Percentiles rank a stretch among this genome's conserved stretches.
Conservation (phyloP, 2,888 invertebrate genomes). For the Ctenicera cuprea region DNA sequence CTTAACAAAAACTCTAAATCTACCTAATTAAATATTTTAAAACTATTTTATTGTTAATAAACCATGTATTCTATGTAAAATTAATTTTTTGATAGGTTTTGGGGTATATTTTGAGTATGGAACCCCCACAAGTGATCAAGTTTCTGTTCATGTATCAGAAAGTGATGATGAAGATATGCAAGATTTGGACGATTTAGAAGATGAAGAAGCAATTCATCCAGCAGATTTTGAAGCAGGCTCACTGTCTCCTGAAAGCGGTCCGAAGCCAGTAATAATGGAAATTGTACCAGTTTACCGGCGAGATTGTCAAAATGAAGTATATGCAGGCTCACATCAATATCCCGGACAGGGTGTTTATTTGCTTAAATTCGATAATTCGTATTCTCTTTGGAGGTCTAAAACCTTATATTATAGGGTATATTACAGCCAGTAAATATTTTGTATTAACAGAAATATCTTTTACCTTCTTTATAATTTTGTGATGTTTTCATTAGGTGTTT, state of each 20-base stretch:
- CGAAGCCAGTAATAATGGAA: constrained; percentile 82
- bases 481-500: constrained; percentile 29
- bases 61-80: neutral
- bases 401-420: constrained; percentile 99
- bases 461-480: constrained; percentile 5
- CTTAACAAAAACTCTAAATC: too few relatives aligned
- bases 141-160: constrained; percentile 97
- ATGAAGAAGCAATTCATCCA: constrained; percentile 68
- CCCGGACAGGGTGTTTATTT: constrained; percentile 98
- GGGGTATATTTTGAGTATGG: constrained; percentile 99
- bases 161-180: constrained; percentile 94
- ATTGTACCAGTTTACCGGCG: constrained; percentile 96
- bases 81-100: constrained; percentile 78
- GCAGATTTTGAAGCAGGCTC: constrained; percentile 80
- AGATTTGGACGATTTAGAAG: constrained; percentile 77
- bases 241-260: constrained; percentile 61
- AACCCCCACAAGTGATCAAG: constrained; percentile 86
- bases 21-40: too few relatives aligned
- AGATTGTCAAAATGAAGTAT: constrained; percentile 97
- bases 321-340: constrained; percentile 97
- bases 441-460: neutral
- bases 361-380: constrained; percentile 99
- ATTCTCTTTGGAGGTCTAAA: constrained; percentile 99
- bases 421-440: constrained; percentile 82
- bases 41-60: too few relatives aligned